These are phyloP conservation scores for Troides oblongomaculatus DNA, from an alignment of 2,888 invertebrate species.

Conservation along the genomic window DNA sequence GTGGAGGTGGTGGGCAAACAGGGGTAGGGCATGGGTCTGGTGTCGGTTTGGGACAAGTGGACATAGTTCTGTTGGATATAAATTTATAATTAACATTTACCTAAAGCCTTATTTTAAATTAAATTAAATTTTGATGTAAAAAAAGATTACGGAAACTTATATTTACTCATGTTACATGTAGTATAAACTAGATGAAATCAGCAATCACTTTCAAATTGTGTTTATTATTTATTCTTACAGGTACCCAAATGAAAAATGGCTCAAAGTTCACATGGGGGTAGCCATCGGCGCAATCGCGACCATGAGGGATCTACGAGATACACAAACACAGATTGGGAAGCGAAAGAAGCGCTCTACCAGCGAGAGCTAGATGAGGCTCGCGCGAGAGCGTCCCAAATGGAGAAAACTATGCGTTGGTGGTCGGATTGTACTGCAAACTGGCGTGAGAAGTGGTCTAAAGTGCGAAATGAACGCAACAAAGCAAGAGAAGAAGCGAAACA, in stretches of 20 bases:
- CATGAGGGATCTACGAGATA: constrained; percentile 83
- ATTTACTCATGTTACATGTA: no score
- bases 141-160: no score
- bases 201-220: background rate
- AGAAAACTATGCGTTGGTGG: constrained; percentile 99
- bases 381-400: constrained; percentile 98
- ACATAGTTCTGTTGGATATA: constrained; percentile 5
- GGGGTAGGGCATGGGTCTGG: constrained; percentile 52
- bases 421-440: constrained; percentile 99
- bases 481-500: constrained; percentile 94
- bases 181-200: no score
- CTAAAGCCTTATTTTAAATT: background rate
- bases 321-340: constrained; percentile 88
- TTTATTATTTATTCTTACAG: constrained; percentile 37
- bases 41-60: constrained; percentile 38
- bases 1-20: constrained; percentile 51
- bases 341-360: constrained; percentile 84
- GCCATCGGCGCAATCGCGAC: constrained; percentile 81
- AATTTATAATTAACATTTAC: background rate
- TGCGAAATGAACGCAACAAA: constrained; percentile 93
- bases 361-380: constrained; percentile 96
- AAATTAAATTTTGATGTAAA: no score
- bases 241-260: constrained; percentile 63
- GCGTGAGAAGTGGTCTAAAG: constrained; percentile 98
- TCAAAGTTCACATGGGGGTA: constrained; percentile 85